phyloP scores from a whole-genome alignment of 2,888 invertebrate genomes.

The Ochropacha duplaris region DNA sequence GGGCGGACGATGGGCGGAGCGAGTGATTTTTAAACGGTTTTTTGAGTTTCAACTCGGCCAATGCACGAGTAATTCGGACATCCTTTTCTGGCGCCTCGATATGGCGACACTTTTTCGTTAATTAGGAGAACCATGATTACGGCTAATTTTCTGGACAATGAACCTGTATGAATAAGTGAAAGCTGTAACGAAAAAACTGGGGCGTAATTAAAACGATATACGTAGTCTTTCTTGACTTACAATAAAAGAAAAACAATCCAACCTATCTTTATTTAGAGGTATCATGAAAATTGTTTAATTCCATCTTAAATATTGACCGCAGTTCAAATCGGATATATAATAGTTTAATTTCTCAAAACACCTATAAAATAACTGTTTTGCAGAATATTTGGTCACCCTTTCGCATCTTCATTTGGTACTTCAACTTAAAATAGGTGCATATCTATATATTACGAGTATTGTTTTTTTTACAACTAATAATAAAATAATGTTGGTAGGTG shows the following conservation, averaged over 20 bases:
- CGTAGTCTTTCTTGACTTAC: no score
- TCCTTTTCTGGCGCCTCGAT: constrained; percentile 74
- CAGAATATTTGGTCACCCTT: not conserved
- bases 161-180: constrained; percentile 18
- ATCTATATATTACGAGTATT: no score
- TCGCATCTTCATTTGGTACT: not conserved
- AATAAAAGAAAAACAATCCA: not conserved
- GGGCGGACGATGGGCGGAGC: constrained; percentile 79
- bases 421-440: no score
- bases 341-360: no score
- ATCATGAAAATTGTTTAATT: not conserved
- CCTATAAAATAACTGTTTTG: not conserved
- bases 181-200: not conserved
- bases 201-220: not conserved
- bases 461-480: no score
- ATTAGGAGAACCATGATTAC: constrained; percentile 77
- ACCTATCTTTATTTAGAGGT: not conserved
- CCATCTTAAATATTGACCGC: no score
- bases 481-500: no score
- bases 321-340: no score
- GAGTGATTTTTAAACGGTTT: constrained; percentile 81
- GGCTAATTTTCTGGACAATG: constrained; percentile 65
- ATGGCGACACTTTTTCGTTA: constrained; percentile 78
- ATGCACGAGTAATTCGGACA: constrained; percentile 71
- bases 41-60: constrained; percentile 75